These are phyloP conservation scores for Pseudococcus viburni DNA, from an alignment of 2,888 invertebrate species.

Conservation along the genomic window DNA sequence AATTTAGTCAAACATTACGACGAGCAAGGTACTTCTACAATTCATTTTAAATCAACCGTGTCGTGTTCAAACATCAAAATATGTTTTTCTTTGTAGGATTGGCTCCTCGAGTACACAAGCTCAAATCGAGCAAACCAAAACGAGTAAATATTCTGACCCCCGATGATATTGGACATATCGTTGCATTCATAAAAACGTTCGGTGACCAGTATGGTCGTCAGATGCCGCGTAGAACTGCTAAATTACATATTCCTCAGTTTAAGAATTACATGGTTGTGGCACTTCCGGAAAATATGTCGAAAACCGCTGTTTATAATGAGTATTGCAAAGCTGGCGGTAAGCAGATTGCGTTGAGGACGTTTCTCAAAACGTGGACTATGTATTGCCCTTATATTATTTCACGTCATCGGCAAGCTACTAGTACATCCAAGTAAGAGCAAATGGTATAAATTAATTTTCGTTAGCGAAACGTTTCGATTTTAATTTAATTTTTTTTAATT, in stretches of 20 bases:
- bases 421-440: not conserved
- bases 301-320: not conserved
- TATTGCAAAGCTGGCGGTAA: not conserved
- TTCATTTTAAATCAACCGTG: not conserved
- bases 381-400: not conserved
- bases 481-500: not conserved
- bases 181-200: not conserved
- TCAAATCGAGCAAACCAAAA: not conserved
- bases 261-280: not conserved
- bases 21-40: not conserved
- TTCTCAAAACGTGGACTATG: not conserved
- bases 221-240: not conserved
- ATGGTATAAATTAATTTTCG: not conserved
- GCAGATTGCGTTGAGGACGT: not conserved
- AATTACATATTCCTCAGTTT: not conserved
- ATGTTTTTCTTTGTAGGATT: not conserved
- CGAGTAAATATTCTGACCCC: not conserved
- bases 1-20: constrained; percentile 2
- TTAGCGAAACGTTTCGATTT: not conserved
- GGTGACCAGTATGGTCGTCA: not conserved
- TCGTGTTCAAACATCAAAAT: not conserved
- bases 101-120: not conserved
- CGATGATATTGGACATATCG: not conserved
- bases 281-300: not conserved
- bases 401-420: not conserved